These are phyloP conservation scores for Parauchenoglanis ngamensis DNA, from an alignment of 2,797 vertebrate genomes.

Conservation along the genomic window DNA sequence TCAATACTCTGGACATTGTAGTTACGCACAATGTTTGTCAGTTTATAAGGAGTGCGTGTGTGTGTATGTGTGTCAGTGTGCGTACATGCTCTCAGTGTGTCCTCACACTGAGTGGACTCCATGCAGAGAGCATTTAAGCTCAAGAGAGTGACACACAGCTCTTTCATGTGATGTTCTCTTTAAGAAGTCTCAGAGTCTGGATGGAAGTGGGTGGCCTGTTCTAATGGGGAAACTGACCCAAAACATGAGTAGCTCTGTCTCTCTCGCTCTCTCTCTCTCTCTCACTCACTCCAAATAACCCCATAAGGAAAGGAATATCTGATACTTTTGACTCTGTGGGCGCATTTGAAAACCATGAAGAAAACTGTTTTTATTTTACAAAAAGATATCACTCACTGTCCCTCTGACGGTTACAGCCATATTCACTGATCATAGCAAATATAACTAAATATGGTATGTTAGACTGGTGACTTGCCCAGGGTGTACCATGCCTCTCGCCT, in stretches of 20 bases:
- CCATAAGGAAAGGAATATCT: background rate
- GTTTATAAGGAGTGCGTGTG: background rate
- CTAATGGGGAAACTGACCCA: conserved; percentile 52
- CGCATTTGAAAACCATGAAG: background rate
- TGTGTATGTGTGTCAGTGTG: conserved; percentile 11
- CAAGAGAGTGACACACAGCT: conserved; percentile 37
- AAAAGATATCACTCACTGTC: background rate
- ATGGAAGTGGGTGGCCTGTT: conserved; percentile 46
- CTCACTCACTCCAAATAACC: background rate
- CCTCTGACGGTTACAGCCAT: background rate
- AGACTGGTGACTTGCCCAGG: too few species aligned
- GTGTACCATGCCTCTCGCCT: too few species aligned
- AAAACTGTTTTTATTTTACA: background rate
- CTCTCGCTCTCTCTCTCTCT: background rate
- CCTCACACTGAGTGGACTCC: conserved; percentile 37
- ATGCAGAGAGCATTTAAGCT: conserved; percentile 43
- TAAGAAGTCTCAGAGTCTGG: conserved; percentile 45
- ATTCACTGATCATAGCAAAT: background rate
- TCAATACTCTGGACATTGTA: background rate
- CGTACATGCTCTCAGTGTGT: conserved; percentile 22
- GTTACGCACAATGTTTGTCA: background rate
- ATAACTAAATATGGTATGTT: background rate
- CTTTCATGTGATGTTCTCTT: conserved; percentile 49
- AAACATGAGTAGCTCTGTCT: conserved; percentile 12
- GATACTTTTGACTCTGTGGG: background rate